Conservation (phyloP, 2,797 vertebrate genomes). For the Tachyglossus aculeatus region DNA sequence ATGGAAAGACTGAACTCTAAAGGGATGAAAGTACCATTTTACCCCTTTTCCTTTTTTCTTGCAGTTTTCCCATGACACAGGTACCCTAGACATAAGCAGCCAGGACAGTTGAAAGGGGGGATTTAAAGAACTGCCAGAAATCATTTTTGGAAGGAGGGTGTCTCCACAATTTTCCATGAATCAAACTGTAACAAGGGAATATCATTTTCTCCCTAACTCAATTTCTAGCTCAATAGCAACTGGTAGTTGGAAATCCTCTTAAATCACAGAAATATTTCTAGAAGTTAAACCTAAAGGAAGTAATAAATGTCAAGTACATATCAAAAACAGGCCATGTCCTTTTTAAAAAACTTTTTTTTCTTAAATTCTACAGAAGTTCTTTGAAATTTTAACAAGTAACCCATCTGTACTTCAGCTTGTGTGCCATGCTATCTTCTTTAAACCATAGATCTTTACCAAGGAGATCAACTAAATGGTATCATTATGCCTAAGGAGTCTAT, state of each 20-base stretch:
- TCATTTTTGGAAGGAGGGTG: constrained; percentile 16
- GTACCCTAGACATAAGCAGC: constrained; percentile 1
- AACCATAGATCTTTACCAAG: not conserved
- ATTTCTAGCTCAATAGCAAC: constrained; percentile 27
- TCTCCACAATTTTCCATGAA: constrained; percentile 40
- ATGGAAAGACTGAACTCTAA: not conserved
- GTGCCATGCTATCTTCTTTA: constrained; percentile 33
- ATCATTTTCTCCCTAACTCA: constrained; percentile 32
- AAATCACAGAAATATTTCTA: constrained; percentile 47
- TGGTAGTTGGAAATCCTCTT: constrained; percentile 9
- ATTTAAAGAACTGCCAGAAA: constrained; percentile 36
- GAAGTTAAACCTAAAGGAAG: constrained; percentile 34
- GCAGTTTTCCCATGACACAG: constrained; percentile 6
- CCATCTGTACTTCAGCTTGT: constrained; percentile 15
- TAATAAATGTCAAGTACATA: constrained; percentile 54
- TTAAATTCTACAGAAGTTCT: constrained; percentile 34
- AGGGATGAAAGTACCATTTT: not conserved
- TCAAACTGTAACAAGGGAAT: constrained; percentile 43
- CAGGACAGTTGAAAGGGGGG: constrained; percentile 6
- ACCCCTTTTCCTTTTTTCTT: not conserved
- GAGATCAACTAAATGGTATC: not conserved
- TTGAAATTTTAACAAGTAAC: constrained; percentile 34
- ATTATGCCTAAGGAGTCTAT: not conserved
- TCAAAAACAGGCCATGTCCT: constrained; percentile 33
- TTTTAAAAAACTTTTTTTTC: constrained; percentile 3